A percentile compares a stretch with the other conserved stretches of the same genome.
Conservation (phyloP, 1,140 invertebrate genomes). For the Palaemon carinicauda region DNA sequence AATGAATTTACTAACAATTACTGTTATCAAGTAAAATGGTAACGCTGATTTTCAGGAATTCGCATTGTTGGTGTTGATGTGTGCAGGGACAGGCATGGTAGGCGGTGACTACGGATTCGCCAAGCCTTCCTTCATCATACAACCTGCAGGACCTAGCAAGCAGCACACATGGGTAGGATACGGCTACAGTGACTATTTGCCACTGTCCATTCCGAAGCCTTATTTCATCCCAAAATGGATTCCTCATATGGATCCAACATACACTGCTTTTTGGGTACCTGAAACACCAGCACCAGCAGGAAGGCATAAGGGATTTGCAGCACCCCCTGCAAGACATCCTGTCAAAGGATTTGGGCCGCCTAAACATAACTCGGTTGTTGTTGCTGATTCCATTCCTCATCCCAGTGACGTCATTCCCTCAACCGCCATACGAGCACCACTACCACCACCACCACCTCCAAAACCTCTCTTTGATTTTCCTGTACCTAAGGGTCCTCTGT, state of each 20-base stretch:
- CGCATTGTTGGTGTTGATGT: constrained; percentile 16
- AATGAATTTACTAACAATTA: background rate
- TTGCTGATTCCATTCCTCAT: background rate
- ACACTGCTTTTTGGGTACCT: constrained; percentile 28
- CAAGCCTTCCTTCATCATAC: background rate
- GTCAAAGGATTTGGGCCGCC: constrained; percentile 11
- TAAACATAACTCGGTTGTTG: background rate
- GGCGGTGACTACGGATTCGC: background rate
- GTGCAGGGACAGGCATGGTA: background rate
- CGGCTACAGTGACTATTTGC: background rate
- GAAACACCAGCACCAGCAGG: background rate
- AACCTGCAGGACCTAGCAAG: constrained; percentile 28
- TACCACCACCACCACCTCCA: background rate
- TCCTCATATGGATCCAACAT: constrained; percentile 27
- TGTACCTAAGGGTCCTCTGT: background rate
- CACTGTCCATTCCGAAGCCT: constrained; percentile 2
- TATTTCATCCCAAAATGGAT: constrained; percentile 33
- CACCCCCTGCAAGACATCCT: background rate
- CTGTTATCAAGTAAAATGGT: background rate
- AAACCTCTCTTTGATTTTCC: background rate
- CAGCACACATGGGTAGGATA: constrained; percentile 26
- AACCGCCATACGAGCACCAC: background rate
- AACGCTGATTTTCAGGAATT: constrained; percentile 13
- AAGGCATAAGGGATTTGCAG: background rate
- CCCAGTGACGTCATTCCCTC: background rate